Conservation (phyloP, 2,113 vertebrate species). For the Poeciliopsis retropinna region DNA sequence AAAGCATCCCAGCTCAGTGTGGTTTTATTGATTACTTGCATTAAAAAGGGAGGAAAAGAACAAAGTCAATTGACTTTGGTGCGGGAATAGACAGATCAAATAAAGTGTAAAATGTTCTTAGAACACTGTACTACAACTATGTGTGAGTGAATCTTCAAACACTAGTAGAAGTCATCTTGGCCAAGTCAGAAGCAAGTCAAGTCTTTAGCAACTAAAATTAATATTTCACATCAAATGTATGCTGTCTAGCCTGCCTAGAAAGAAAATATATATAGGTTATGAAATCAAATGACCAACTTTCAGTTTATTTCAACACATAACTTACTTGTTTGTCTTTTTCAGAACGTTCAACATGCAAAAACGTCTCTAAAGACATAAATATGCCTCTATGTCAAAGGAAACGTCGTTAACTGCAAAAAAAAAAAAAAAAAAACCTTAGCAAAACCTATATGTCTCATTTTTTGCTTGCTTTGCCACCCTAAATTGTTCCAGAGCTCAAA, state of each 20-base stretch:
- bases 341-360: neutral
- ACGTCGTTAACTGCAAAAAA: neutral
- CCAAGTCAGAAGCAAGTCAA: neutral
- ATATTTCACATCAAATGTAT: neutral
- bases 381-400: neutral
- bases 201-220: neutral
- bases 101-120: conserved; percentile 57
- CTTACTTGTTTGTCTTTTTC: neutral
- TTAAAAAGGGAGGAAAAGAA: conserved; percentile 50
- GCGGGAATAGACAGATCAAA: conserved; percentile 59
- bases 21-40: conserved; percentile 74
- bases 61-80: conserved; percentile 63
- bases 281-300: neutral
- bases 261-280: neutral
- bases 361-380: neutral
- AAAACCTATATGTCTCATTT: neutral
- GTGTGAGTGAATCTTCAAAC: neutral
- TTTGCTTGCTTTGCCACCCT: too few relatives aligned
- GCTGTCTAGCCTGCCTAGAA: neutral
- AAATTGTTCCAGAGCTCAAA: too few relatives aligned
- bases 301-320: neutral
- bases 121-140: conserved; percentile 27
- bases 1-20: conserved; percentile 59
- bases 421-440: too few relatives aligned
- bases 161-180: neutral